Evolutionary conservation across 2,888 invertebrate genomes (phyloP).

Genomic region (Temnothorax ravouxi): DNA sequence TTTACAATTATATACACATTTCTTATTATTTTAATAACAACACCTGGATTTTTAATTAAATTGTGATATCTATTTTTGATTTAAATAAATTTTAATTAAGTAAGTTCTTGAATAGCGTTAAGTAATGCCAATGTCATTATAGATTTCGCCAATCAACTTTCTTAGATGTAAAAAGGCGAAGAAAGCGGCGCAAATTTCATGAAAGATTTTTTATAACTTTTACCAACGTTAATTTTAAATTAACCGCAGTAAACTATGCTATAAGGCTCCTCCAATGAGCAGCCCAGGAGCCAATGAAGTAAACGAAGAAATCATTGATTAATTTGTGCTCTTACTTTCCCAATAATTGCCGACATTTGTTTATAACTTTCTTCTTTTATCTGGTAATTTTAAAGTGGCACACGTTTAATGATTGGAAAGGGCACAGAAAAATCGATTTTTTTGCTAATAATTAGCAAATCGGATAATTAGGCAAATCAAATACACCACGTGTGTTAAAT

Average conservation of each 20-base stretch:
- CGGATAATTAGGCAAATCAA: not conserved
- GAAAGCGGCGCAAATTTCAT: not conserved
- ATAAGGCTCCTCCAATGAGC: not conserved
- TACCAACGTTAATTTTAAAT: conserved; percentile 24
- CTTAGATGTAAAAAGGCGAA: not conserved
- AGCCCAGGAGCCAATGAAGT: not conserved
- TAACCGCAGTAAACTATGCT: not conserved
- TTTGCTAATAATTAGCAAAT: conserved; percentile 21
- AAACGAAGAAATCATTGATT: conserved; percentile 52
- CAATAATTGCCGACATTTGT: conserved; percentile 60
- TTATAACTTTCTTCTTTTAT: conserved; percentile 73
- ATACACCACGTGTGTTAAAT: conserved; percentile 15
- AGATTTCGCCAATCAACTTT: conserved; percentile 18
- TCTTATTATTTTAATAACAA: not conserved
- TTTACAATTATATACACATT: not conserved
- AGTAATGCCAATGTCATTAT: not conserved
- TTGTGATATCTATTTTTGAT: not conserved
- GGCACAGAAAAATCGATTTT: conserved; percentile 20
- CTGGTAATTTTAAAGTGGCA: conserved; percentile 21
- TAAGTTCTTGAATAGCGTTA: not conserved
- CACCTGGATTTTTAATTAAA: not conserved
- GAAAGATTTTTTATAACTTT: conserved; percentile 9
- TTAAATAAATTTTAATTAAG: conserved; percentile 1
- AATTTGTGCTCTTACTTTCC: conserved; percentile 61
- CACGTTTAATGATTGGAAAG: conserved; percentile 55